Conservation (phyloP, 2,888 invertebrate species). For the Drosophila tanythrix region DNA sequence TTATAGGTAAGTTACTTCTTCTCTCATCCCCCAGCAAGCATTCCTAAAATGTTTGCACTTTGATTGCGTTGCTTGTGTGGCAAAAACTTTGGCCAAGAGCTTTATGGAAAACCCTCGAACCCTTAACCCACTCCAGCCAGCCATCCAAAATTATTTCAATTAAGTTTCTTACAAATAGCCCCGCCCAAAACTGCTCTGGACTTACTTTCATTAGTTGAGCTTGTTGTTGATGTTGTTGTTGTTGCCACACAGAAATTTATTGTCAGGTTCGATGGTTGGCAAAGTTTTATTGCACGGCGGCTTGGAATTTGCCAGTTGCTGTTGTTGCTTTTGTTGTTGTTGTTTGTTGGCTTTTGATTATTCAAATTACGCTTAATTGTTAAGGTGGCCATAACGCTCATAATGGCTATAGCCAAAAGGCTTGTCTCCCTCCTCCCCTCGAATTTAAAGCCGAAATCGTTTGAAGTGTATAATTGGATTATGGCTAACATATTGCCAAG, state of each 20-base stretch:
- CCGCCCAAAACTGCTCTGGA: conserved; percentile 16
- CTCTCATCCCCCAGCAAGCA: not conserved
- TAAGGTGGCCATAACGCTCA: conserved; percentile 63
- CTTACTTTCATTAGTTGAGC: conserved; percentile 72
- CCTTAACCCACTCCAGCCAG: conserved; percentile 1
- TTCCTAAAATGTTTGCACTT: conserved; percentile 49
- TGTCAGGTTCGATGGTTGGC: conserved; percentile 74
- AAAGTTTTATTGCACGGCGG: conserved; percentile 71
- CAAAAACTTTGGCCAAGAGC: conserved; percentile 49
- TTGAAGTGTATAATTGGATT: conserved; percentile 12
- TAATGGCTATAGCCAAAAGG: conserved; percentile 1
- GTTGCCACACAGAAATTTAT: conserved; percentile 62
- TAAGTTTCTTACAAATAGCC: conserved; percentile 68
- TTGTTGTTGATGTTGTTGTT: conserved; percentile 59
- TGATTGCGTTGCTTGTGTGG: conserved; percentile 65
- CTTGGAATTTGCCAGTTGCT: conserved; percentile 45
- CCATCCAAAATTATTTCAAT: conserved; percentile 72
- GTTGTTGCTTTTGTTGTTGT: conserved; percentile 59
- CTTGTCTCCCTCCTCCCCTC: not conserved
- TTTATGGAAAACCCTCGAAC: conserved; percentile 4
- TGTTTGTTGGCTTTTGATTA: conserved; percentile 78
- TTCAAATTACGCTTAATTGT: conserved; percentile 76
- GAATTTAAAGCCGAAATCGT: conserved; percentile 3
- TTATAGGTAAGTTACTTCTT: conserved; percentile 14
- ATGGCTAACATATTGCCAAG: not conserved